Evolutionary conservation across 1,140 invertebrate species (phyloP).

Genomic region (Lepidurus arcticus): DNA sequence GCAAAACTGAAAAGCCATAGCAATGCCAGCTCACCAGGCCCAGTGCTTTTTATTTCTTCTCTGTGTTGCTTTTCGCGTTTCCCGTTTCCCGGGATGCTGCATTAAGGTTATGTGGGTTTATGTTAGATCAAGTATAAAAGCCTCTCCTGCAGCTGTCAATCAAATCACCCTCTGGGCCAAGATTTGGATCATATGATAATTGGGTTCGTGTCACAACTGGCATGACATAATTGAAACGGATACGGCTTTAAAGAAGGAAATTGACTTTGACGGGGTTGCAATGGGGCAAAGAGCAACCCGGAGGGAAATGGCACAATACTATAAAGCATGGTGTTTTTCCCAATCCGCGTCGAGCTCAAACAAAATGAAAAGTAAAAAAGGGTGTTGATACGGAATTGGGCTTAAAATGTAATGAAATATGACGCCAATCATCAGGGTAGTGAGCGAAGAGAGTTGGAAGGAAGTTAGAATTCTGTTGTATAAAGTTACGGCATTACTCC

Average conservation of each 20-base stretch:
- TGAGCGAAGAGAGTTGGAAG: too few species aligned
- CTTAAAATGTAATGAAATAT: too few species aligned
- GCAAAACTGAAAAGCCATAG: neutral
- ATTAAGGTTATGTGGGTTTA: neutral
- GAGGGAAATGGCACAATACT: too few species aligned
- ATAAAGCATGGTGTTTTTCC: too few species aligned
- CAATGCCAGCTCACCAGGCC: neutral
- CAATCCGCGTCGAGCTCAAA: too few species aligned
- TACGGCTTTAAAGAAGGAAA: neutral
- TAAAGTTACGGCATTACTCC: too few species aligned
- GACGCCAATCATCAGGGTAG: too few species aligned
- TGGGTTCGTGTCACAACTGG: neutral
- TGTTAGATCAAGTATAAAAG: slow-evolving; percentile 9
- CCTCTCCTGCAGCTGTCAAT: slow-evolving; percentile 1
- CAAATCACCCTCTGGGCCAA: neutral
- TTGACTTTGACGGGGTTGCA: neutral
- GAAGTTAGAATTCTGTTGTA: too few species aligned
- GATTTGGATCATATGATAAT: neutral
- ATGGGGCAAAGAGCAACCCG: too few species aligned
- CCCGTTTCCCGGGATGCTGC: too few species aligned
- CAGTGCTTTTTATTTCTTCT: neutral
- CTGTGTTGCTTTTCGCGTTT: neutral
- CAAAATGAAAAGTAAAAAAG: too few species aligned
- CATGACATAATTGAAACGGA: neutral
- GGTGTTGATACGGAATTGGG: too few species aligned